Conservation (phyloP, 2,888 invertebrate genomes). For the Elysia crispata region DNA sequence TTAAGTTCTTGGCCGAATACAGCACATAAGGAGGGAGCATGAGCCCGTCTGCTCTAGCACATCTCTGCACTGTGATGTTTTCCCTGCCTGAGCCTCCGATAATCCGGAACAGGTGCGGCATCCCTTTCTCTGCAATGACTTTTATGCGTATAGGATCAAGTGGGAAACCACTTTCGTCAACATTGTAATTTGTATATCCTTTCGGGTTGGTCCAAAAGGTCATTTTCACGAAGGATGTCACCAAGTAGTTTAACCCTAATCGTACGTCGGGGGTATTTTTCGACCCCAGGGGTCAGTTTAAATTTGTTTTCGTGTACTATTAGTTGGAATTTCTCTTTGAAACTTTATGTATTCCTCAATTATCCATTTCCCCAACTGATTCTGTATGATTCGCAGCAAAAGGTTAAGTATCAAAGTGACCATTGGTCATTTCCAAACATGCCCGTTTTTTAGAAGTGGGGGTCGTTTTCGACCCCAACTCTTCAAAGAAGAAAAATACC, state of each 20-base stretch:
- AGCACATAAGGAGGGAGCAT: conserved; percentile 76
- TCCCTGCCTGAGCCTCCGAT: conserved; percentile 23
- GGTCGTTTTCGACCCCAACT: too few species aligned
- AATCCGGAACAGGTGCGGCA: conserved; percentile 19
- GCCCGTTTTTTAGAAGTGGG: too few species aligned
- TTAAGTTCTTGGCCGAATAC: conserved; percentile 76
- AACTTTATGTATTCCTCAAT: too few species aligned
- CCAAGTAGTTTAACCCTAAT: not conserved
- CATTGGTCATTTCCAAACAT: too few species aligned
- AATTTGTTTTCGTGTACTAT: too few species aligned
- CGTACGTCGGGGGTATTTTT: not conserved
- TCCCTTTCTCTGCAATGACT: conserved; percentile 28
- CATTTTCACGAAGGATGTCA: too few species aligned
- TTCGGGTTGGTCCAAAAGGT: conserved; percentile 22
- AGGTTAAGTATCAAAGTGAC: too few species aligned
- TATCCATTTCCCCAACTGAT: too few species aligned
- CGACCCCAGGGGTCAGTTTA: too few species aligned
- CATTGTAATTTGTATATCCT: conserved; percentile 34
- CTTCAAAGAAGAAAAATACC: too few species aligned
- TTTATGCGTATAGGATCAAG: conserved; percentile 34
- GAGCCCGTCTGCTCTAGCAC: conserved; percentile 67
- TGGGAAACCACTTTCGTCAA: conserved; percentile 41
- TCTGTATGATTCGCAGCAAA: too few species aligned
- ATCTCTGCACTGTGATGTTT: conserved; percentile 30
- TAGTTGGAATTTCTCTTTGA: too few species aligned